Base-by-base conservation (phyloP, 2,888 invertebrate species). In the Selenia dentaria region DNA sequence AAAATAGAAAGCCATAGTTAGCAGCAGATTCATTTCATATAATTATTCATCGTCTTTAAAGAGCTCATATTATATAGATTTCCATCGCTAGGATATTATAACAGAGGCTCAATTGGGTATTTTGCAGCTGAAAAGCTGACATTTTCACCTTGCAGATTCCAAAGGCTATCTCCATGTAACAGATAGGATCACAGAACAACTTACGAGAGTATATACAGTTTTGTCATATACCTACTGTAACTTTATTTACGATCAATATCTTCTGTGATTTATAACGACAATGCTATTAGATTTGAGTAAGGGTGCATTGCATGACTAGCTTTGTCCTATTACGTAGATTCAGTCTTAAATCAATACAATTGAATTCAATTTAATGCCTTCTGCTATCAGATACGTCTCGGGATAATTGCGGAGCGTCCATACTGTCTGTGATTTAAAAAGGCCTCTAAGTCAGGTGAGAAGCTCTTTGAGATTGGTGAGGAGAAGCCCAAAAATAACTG, bases 241-340 rank as follows among this genome's bases (percentile, higher is more conserved):
- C 65, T 72, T 77, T 84, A 83, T 85, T 84, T 81, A 85, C 74
- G 79, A 79, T 78, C 81, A 77, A 81, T 84, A 83, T 83, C 79
- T 73, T 54, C 47, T 43, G 68, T 79, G 84, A 86, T 86, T 84
- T 82, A 85, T 71, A 63, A 59, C 62, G 74, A 78, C 81, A 80
- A 74, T 65, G 72, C 76, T 80, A 80, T 83, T 79, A 79, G 72
- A 64, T 68, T 67, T 59, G 56, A 59, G 59, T 61, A 57, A 61
- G 62, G 59, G 66, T 62, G 62, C 56, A 63, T 63, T 62, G 64
- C 57, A 64, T 64, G 60, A 59, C 61, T 58, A 55, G 61, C 57
- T 55, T 69, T 71, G 67, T 66, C 61, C 62, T 65, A 63, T 59
- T 62, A 61, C 47, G 49, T 31, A 42, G 50, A 54, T 37, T 44